Conservation (phyloP, 2,113 vertebrate genomes). For the Promerops cafer region DNA sequence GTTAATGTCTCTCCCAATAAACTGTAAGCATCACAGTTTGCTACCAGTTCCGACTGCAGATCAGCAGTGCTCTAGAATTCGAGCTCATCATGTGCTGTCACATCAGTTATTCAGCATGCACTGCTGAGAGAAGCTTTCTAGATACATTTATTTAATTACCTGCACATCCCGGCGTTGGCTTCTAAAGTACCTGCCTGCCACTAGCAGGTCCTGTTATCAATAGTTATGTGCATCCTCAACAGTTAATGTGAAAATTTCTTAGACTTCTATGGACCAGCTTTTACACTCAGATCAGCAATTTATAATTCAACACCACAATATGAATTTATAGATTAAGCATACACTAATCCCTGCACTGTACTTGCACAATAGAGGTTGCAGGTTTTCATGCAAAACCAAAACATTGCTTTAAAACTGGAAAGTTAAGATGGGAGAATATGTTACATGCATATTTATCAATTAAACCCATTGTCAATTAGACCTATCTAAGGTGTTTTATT, state of each 20-base stretch:
- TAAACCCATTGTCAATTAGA: background rate
- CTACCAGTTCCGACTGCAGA: background rate
- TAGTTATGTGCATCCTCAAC: background rate
- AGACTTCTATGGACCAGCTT: background rate
- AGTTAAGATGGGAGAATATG: background rate
- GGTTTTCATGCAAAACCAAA: background rate
- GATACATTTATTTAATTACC: slow-evolving; percentile 46
- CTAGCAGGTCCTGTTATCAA: background rate
- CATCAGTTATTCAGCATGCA: background rate
- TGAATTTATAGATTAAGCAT: background rate
- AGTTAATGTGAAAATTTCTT: background rate
- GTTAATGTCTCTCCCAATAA: background rate
- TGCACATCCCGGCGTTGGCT: background rate
- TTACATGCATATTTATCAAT: background rate
- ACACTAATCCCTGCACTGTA: background rate
- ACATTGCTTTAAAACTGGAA: background rate
- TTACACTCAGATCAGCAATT: background rate
- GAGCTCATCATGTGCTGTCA: background rate
- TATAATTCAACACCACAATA: background rate
- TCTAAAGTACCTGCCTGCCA: slow-evolving; percentile 7
- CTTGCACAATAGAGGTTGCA: background rate
- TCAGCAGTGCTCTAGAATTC: slow-evolving; percentile 8
- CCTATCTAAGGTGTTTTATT: background rate
- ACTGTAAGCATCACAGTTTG: background rate
- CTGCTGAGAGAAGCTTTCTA: slow-evolving; percentile 10